Evolutionary conservation across 2,113 vertebrate species (phyloP).

Genomic region (Aldabrachelys gigantea): DNA sequence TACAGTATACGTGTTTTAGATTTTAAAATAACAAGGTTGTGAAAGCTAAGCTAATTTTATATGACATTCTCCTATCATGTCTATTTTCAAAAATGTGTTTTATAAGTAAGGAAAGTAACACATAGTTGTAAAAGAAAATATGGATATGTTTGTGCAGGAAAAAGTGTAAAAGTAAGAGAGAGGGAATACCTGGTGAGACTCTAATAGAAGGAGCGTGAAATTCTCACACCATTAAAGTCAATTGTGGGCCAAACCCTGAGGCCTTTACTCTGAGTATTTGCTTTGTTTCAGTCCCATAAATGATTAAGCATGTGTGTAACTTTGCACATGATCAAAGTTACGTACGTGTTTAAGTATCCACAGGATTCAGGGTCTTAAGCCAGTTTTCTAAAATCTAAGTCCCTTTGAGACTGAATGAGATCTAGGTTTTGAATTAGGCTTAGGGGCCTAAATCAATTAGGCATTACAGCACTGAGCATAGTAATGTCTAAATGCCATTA

Average conservation of each 20-base stretch:
- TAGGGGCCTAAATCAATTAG: not conserved
- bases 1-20: not conserved
- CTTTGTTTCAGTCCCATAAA: constrained; percentile 4
- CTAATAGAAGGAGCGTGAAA: not conserved
- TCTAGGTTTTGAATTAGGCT: not conserved
- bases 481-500: not conserved
- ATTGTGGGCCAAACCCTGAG: not conserved
- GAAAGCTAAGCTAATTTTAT: not conserved
- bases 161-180: not conserved
- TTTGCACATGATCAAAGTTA: not conserved
- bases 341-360: not conserved
- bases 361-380: not conserved
- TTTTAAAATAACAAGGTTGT: not conserved
- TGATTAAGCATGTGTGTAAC: not conserved
- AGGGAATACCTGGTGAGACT: not conserved
- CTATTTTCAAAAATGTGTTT: not conserved
- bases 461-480: not conserved
- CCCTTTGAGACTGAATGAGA: not conserved
- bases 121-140: not conserved
- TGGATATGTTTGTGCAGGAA: not conserved
- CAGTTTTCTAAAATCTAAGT: not conserved
- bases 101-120: not conserved
- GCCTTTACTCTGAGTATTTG: not conserved
- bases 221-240: not conserved
- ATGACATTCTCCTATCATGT: not conserved